These are phyloP conservation scores for Meghimatium bilineatum DNA, from an alignment of 2,888 invertebrate genomes.

Conservation along the genomic window DNA sequence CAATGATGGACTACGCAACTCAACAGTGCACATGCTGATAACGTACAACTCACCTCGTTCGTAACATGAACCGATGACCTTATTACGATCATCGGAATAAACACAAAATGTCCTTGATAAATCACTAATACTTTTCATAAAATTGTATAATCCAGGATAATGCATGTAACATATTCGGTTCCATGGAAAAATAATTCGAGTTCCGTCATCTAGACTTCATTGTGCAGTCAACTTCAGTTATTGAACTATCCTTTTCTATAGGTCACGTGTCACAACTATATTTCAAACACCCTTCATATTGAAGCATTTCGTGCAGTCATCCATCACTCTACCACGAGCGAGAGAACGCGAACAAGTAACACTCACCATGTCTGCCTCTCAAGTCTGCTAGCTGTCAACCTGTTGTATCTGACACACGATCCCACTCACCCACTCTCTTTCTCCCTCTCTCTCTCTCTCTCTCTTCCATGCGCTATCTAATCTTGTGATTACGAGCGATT, in stretches of 20 bases:
- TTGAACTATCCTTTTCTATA: not conserved
- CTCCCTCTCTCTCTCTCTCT: constrained; percentile 9
- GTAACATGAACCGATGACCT: not conserved
- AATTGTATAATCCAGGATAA: not conserved
- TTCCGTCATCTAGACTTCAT: not conserved
- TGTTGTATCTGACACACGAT: not conserved
- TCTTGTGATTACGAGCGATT: no score
- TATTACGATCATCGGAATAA: no score
- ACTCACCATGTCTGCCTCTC: constrained; percentile 3
- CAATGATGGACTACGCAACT: not conserved
- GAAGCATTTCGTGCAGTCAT: not conserved
- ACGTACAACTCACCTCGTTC: not conserved
- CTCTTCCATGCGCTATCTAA: not conserved
- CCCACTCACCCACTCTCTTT: not conserved
- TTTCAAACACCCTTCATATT: not conserved
- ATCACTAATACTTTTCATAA: not conserved
- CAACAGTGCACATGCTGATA: no score
- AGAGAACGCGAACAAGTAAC: not conserved
- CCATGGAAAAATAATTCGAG: not conserved
- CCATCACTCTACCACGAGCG: not conserved
- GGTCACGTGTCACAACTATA: not conserved
- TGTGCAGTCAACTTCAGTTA: not conserved
- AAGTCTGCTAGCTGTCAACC: not conserved
- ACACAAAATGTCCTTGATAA: no score
- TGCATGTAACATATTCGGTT: not conserved